Percentiles rank a stretch among this genome's conserved stretches.
These are phyloP conservation scores for Oxyruncus cristatus DNA, from an alignment of 2,113 vertebrate genomes.

Conservation along the genomic window DNA sequence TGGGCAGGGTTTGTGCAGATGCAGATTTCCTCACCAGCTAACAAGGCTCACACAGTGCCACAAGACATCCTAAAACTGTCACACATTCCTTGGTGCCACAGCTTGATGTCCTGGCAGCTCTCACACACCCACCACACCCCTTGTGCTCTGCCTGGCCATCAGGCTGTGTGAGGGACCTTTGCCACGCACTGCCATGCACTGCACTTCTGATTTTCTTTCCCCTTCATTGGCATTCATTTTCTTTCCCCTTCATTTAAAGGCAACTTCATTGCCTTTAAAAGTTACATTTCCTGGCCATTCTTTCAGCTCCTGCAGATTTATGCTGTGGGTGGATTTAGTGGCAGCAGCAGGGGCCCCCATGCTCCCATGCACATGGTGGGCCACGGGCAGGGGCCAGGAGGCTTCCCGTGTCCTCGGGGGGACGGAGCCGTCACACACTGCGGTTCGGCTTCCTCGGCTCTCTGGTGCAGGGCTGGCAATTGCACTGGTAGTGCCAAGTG, in stretches of 20 bases:
- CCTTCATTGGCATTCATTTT: no score
- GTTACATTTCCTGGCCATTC: neutral
- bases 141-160: neutral
- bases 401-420: neutral
- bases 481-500: neutral
- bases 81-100: neutral
- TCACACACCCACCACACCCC: neutral
- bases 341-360: neutral
- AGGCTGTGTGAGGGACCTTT: neutral
- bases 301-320: neutral
- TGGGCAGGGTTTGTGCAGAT: neutral
- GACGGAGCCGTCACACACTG: accelerated
- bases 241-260: no score
- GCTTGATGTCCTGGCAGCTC: neutral
- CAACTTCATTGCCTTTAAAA: neutral
- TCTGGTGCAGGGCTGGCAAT: neutral
- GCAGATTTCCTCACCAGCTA: neutral
- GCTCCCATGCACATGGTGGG: neutral
- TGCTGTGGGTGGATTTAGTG: neutral
- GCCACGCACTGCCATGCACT: accelerated
- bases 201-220: neutral
- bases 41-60: neutral
- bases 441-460: neutral
- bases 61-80: neutral
- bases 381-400: neutral